A percentile compares a stretch with the other conserved stretches of the same genome.
phyloP scores from a whole-genome alignment of 2,888 invertebrate species.

The Pseudolycoriella hygida region DNA sequence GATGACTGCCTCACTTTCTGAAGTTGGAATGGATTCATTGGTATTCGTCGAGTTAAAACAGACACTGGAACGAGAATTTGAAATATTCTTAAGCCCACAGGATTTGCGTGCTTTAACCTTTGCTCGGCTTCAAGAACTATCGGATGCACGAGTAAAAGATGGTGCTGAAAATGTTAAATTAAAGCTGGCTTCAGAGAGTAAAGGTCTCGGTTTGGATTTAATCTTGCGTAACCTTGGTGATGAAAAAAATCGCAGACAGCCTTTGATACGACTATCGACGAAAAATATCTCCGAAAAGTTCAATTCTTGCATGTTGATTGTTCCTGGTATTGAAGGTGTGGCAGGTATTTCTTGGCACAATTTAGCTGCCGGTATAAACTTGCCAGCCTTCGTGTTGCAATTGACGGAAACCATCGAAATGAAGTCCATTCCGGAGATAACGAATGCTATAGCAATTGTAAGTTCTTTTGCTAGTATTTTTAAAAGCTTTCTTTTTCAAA shows the following conservation, averaged over 20 bases:
- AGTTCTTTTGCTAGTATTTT: slow-evolving; percentile 11
- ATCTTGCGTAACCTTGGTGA: slow-evolving; percentile 32
- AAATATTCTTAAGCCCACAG: slow-evolving; percentile 67
- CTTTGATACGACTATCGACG: background rate
- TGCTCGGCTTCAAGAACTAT: slow-evolving; percentile 24
- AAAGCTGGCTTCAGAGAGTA: background rate
- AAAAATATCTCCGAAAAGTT: slow-evolving; percentile 6
- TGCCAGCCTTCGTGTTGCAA: slow-evolving; percentile 2
- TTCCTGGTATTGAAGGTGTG: slow-evolving; percentile 44
- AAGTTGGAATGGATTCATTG: slow-evolving; percentile 92
- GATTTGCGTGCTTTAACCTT: slow-evolving; percentile 71
- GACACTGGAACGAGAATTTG: slow-evolving; percentile 74
- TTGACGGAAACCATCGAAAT: background rate
- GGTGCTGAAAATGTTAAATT: slow-evolving; percentile 12
- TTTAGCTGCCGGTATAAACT: background rate
- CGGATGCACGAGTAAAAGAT: slow-evolving; percentile 5
- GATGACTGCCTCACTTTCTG: slow-evolving; percentile 57
- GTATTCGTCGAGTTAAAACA: slow-evolving; percentile 96
- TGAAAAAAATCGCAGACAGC: background rate
- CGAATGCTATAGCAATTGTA: slow-evolving; percentile 35
- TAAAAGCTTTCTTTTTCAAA: background rate
- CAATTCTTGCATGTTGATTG: slow-evolving; percentile 23
- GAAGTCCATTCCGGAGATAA: slow-evolving; percentile 32
- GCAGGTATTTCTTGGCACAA: slow-evolving; percentile 17
- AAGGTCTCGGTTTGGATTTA: slow-evolving; percentile 27